Conservation (phyloP, 2,797 vertebrate genomes). For the Caiman crocodilus region DNA sequence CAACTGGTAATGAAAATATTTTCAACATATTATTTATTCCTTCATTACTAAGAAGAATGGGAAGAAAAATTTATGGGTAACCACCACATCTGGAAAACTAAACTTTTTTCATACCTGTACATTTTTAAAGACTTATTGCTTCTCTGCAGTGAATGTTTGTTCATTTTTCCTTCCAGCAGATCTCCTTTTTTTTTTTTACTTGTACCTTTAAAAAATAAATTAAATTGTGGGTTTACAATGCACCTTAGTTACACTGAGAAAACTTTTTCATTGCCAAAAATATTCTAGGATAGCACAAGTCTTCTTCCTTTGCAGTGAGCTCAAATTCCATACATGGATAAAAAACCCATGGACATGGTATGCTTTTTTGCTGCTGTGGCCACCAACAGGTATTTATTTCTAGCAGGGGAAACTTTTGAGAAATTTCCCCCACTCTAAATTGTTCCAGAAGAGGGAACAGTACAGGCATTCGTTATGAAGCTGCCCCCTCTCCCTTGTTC, state of each 20-base stretch:
- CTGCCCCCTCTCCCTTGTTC: too few species aligned
- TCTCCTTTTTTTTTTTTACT: neutral
- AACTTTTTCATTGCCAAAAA: neutral
- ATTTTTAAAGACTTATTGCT: too few species aligned
- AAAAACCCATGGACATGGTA: neutral
- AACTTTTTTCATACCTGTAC: neutral
- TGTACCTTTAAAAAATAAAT: neutral
- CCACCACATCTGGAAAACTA: neutral
- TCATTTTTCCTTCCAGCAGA: neutral
- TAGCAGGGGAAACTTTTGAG: too few species aligned
- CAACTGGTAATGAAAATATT: neutral
- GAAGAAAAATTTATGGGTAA: neutral
- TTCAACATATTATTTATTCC: neutral
- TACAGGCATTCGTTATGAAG: too few species aligned
- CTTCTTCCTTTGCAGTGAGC: neutral
- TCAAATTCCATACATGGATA: neutral
- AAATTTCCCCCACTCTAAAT: too few species aligned
- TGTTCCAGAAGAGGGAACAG: too few species aligned
- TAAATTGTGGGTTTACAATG: neutral
- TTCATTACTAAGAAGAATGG: neutral
- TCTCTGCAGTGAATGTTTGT: neutral
- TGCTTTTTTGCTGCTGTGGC: too few species aligned
- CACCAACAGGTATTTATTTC: too few species aligned
- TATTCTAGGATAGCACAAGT: neutral
- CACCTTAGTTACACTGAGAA: neutral